Conservation (phyloP, 1,140 invertebrate genomes). For the Thaumatotibia leucotreta region DNA sequence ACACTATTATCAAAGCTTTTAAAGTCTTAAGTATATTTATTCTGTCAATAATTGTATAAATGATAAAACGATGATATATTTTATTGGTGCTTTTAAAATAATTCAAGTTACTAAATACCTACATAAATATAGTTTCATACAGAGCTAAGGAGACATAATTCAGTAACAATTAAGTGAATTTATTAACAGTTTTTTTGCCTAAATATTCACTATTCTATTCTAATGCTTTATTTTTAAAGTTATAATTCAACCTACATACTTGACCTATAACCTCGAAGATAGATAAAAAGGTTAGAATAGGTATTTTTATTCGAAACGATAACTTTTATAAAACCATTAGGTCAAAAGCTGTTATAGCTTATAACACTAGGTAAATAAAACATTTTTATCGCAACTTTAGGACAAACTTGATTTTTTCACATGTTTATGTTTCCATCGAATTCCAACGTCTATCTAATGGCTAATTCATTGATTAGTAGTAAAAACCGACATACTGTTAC, state of each 20-base stretch:
- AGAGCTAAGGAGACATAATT: too few relatives aligned
- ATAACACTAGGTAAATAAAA: too few relatives aligned
- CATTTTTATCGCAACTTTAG: neutral
- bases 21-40: conserved; percentile 13
- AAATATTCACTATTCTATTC: neutral
- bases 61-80: neutral
- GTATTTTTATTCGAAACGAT: too few relatives aligned
- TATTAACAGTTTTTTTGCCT: neutral
- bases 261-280: neutral
- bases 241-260: neutral
- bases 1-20: conserved; percentile 33
- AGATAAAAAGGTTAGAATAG: neutral
- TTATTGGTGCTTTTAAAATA: neutral
- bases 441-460: neutral
- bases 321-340: too few relatives aligned
- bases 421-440: neutral
- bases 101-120: neutral
- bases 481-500: neutral
- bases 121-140: neutral
- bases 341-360: neutral
- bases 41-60: neutral
- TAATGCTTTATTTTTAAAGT: neutral
- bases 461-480: neutral
- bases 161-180: neutral
- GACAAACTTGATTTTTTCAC: neutral